Percentiles rank a stretch among this genome's conserved stretches.
phyloP scores from a whole-genome alignment of 2,797 vertebrate genomes.

The Neostethus bicornis region DNA sequence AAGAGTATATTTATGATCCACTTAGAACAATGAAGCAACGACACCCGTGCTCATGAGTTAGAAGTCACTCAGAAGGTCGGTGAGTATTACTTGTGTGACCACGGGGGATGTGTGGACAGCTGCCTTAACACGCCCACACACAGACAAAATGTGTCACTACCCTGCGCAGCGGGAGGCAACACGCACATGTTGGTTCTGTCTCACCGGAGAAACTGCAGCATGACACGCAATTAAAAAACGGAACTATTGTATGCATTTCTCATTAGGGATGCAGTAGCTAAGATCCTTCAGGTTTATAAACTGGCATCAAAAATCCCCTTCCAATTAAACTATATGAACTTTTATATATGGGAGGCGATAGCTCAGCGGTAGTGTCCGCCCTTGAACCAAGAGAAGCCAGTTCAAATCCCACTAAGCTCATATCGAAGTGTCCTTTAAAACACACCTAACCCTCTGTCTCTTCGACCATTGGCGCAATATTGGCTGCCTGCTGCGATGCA shows the following conservation, averaged over 20 bases:
- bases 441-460: too few species aligned
- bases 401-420: too few species aligned
- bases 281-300: slow-evolving; percentile 5
- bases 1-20: slow-evolving; percentile 3
- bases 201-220: neutral
- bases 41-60: slow-evolving; percentile 18
- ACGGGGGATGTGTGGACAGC: slow-evolving; percentile 52
- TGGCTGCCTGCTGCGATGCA: too few species aligned
- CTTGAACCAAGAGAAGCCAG: too few species aligned
- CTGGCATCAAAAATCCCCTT: slow-evolving; percentile 3
- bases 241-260: neutral
- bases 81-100: slow-evolving; percentile 41
- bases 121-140: slow-evolving; percentile 25
- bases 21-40: slow-evolving; percentile 16
- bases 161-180: slow-evolving; percentile 31
- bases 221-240: neutral
- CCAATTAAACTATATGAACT: neutral
- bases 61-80: slow-evolving; percentile 27
- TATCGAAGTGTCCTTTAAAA: too few species aligned
- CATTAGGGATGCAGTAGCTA: slow-evolving; percentile 2
- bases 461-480: too few species aligned
- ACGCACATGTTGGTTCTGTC: slow-evolving; percentile 5
- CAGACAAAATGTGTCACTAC: slow-evolving; percentile 8
- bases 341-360: too few species aligned
- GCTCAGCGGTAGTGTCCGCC: too few species aligned